phyloP scores from a whole-genome alignment of 2,888 invertebrate species.

The Glyphotaelius pellucidus region DNA sequence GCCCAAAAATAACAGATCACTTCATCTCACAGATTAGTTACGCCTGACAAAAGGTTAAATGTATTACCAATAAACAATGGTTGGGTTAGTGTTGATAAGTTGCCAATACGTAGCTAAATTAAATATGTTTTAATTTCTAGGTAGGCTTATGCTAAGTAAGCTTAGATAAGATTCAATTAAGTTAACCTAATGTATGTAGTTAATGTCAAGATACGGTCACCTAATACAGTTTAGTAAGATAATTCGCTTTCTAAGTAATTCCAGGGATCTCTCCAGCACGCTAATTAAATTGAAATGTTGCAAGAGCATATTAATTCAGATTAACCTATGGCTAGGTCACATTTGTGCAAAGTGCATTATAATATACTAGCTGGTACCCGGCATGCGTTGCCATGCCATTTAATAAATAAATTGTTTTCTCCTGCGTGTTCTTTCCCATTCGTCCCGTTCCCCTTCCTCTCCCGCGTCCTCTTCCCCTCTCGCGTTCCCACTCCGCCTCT shows the following conservation, averaged over 20 bases:
- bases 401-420: too few relatives aligned
- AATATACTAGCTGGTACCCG: too few relatives aligned
- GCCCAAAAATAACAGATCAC: too few relatives aligned
- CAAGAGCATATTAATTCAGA: not conserved
- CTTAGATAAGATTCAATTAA: not conserved
- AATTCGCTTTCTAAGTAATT: not conserved
- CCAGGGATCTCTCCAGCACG: not conserved
- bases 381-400: too few relatives aligned
- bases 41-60: too few relatives aligned
- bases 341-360: not conserved
- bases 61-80: not conserved
- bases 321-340: not conserved
- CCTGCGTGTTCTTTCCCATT: too few relatives aligned
- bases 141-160: not conserved
- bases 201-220: not conserved
- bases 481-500: too few relatives aligned
- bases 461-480: too few relatives aligned
- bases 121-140: not conserved
- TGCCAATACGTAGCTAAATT: not conserved
- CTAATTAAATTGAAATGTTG: not conserved
- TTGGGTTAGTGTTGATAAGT: not conserved
- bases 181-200: not conserved
- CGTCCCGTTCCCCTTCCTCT: too few relatives aligned
- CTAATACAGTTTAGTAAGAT: not conserved
- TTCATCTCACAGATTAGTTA: too few relatives aligned